Percentiles rank a stretch among this genome's conserved stretches.
Conservation (phyloP, 2,888 invertebrate genomes). For the Prosopocoilus inquinatus region DNA sequence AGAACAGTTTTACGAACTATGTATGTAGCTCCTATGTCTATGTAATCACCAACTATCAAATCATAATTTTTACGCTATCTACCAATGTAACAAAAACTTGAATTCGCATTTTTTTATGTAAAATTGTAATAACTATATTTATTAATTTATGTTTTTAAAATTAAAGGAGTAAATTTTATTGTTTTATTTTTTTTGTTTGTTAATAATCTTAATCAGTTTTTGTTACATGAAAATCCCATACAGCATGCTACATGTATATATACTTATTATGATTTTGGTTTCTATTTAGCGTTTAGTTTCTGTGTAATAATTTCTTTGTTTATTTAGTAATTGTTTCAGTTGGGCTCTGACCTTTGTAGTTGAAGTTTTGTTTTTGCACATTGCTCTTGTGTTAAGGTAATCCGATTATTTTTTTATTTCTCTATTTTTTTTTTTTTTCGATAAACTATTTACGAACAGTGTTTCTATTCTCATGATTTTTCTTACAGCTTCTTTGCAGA, state of each 20-base stretch:
- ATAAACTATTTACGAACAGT: constrained; percentile 11
- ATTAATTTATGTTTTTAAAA: not conserved
- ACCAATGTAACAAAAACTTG: not conserved
- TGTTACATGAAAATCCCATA: too few species aligned
- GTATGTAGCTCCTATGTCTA: too few species aligned
- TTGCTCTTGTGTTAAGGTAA: constrained; percentile 36
- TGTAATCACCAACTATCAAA: too few species aligned
- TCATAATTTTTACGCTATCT: not conserved
- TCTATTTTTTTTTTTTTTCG: constrained; percentile 31
- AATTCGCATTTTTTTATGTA: not conserved
- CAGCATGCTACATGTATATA: not conserved
- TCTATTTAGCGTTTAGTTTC: constrained; percentile 15
- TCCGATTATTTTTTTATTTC: constrained; percentile 12
- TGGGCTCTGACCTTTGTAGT: constrained; percentile 47
- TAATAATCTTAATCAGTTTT: too few species aligned
- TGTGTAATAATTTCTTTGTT: constrained; percentile 11
- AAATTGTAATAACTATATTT: not conserved
- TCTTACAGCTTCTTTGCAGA: constrained; percentile 12
- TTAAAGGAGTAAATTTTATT: too few species aligned
- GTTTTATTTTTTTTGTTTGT: too few species aligned
- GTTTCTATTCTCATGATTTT: too few species aligned
- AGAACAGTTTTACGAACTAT: constrained; percentile 1
- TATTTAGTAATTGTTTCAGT: constrained; percentile 42
- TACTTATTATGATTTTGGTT: not conserved
- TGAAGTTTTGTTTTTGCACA: constrained; percentile 44